Evolutionary conservation across 2,797 vertebrate species (phyloP).

Genomic region (Discoglossus pictus): DNA sequence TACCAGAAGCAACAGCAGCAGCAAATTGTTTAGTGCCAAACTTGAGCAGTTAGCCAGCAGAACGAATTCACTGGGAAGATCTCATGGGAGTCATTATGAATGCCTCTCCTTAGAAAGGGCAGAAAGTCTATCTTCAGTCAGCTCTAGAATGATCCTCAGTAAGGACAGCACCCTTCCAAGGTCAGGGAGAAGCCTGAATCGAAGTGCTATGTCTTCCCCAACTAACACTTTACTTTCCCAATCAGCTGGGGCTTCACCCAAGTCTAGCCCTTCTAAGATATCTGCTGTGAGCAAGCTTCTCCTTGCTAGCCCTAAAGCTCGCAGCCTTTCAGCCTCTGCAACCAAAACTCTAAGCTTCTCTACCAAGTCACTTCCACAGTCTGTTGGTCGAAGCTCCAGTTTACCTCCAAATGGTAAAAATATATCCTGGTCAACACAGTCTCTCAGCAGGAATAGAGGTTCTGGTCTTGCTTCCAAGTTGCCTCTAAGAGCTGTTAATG

Average conservation of each 20-base stretch:
- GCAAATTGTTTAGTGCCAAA: conserved; percentile 87
- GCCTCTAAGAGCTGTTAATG: conserved; percentile 81
- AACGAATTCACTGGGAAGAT: conserved; percentile 81
- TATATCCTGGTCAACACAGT: conserved; percentile 83
- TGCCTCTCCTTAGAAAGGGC: conserved; percentile 80
- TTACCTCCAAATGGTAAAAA: conserved; percentile 82
- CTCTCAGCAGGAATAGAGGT: conserved; percentile 84
- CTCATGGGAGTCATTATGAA: conserved; percentile 82
- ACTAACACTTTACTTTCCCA: conserved; percentile 66
- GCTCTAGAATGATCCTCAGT: conserved; percentile 71
- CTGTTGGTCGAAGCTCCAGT: conserved; percentile 81
- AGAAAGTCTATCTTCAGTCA: conserved; percentile 78
- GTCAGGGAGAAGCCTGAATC: conserved; percentile 77
- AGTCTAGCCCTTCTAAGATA: conserved; percentile 79
- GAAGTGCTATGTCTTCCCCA: conserved; percentile 75
- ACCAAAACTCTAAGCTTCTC: conserved; percentile 85
- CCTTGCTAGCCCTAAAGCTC: conserved; percentile 82
- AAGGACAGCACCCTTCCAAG: conserved; percentile 85
- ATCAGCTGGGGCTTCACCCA: conserved; percentile 69
- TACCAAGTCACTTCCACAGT: conserved; percentile 82
- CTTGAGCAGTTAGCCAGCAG: conserved; percentile 85
- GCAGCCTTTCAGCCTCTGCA: conserved; percentile 80
- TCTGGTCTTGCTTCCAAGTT: conserved; percentile 81
- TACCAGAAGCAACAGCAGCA: conserved; percentile 75
- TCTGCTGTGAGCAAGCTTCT: conserved; percentile 89